Base-by-base conservation (phyloP, 2,888 invertebrate species). In the Drosophila eohydei region DNA sequence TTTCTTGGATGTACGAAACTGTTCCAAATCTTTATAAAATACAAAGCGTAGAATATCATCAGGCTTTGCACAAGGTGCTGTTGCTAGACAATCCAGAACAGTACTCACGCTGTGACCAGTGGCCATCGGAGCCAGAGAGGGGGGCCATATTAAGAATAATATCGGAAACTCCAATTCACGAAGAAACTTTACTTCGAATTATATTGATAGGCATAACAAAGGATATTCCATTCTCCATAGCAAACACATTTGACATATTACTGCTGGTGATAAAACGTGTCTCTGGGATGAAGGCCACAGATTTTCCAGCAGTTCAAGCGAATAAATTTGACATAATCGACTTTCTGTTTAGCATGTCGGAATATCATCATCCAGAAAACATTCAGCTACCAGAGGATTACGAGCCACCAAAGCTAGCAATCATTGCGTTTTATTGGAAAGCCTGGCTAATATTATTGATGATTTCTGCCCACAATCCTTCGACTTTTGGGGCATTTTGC, bases 381-480 rank as follows among this genome's bases (percentile, higher is more conserved):
- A 98, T 98, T 83, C 95, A 95, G 5, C 94, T 98, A 67, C 98
- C 99, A 0, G 92, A 95, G 14, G 97, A 97, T 94, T 97, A 94
- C 91, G 94, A 93, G 41, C 96, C 98, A 0, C 98, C 98, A 0
- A 95, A 96, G 79, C 93, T 99, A 88, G 98, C 98, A 2, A 98
- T 99, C 87, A 96, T 97, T n/a, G 96, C 96, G 68, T 94, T 97
- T 63, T 99, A 98, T 93, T 99, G 99, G 99, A 98, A 98, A 93
- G 96, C 96, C 26, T 98, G 98, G 98, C 94, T 95, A 43, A 95
- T 97, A 89, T 94, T 99, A 80, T 93, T 98, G 46, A 96, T 98
- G 93, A 93, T 99, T 76, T 96, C 97, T 16, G 98, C 98, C 0
- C 98, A 98, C 93, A 99, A 98, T 94, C 98, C 99, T 0, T 93